Base-by-base conservation (phyloP, 1,140 invertebrate species). In the Hetaerina americana region DNA sequence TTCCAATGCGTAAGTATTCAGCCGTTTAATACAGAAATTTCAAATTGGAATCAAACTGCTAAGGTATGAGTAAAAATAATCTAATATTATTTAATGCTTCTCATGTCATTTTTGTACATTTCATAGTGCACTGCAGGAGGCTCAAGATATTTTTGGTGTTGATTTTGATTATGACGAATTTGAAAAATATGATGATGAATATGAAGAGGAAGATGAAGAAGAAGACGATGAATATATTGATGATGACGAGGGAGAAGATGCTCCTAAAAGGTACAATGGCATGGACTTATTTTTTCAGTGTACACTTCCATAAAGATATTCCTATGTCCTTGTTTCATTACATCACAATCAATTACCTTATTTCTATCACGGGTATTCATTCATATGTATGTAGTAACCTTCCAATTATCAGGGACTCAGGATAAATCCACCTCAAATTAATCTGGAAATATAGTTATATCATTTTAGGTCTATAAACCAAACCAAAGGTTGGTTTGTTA, bases 91-190 rank as follows among this genome's bases (percentile, higher is more conserved):
- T 24, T 67, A 6, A 18, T 68, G 2, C 27, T 1, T 8, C 15
- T 68, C 26, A 26, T 25, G 27, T 40, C 73, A 72, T 73, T 72
- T 74, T 74, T 74, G 22, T 72, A 75, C 72, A 15, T 68, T 72
- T 72, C 66, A 72, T 78, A 93, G 92, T 5, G 92, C 94, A 0
- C 82, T 98, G 27, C 96, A 99, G 87, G 95, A 99, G 82, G 97
- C 97, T 70, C 96, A 99, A 82, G 97, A 99, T 79, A 98, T 99
- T 75, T 99, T 99, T 82, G 98, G 97, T 71, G 96, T 98, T 25
- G 95, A 99, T 80, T 98, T 99, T 84, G 96, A 99, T 81, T 98
- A 93, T 81, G 94, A 96, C 74, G 96, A 98, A 76, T 96, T 98
- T 83, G 89, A 90, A 28, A 92, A 93, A 78, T 94, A 92, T 81